These are phyloP conservation scores for Eurois occulta DNA, from an alignment of 2,888 invertebrate species.

Conservation along the genomic window DNA sequence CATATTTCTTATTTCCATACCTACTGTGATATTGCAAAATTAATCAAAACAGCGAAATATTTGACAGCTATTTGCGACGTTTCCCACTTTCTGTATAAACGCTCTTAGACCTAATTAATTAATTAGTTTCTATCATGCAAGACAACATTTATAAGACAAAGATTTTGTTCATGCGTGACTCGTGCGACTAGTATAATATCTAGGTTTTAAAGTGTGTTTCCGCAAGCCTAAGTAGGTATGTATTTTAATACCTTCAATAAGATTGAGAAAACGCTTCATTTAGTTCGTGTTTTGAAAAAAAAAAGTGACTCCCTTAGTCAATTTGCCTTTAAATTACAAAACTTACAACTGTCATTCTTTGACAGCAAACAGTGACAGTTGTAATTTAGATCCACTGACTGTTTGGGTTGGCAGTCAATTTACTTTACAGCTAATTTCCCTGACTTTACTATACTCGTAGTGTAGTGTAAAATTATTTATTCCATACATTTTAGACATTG, in stretches of 20 bases:
- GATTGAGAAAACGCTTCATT: neutral
- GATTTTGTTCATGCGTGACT: slow-evolving; percentile 30
- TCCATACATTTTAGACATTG: slow-evolving; percentile 40
- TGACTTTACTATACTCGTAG: neutral
- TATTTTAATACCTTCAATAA: neutral
- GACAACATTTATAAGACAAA: slow-evolving; percentile 25
- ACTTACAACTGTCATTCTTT: neutral
- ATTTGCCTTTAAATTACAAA: neutral
- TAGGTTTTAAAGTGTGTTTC: neutral
- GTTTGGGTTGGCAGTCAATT: neutral
- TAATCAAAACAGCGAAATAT: too few relatives aligned
- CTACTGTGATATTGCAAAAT: too few relatives aligned
- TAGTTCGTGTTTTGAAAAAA: slow-evolving; percentile 6
- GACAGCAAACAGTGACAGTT: neutral
- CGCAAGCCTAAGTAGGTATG: neutral
- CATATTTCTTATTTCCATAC: too few relatives aligned
- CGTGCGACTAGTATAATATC: neutral
- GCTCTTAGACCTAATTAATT: neutral
- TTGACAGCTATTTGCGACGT: too few relatives aligned
- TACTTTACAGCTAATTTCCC: neutral
- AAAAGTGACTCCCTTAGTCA: neutral
- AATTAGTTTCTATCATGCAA: slow-evolving; percentile 34
- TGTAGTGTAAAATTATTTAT: slow-evolving; percentile 22
- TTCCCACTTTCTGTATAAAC: too few relatives aligned
- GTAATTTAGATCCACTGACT: neutral